Percentiles rank a stretch among this genome's conserved stretches.
phyloP scores from a whole-genome alignment of 2,888 invertebrate species.

The Invenusta paracnida region DNA sequence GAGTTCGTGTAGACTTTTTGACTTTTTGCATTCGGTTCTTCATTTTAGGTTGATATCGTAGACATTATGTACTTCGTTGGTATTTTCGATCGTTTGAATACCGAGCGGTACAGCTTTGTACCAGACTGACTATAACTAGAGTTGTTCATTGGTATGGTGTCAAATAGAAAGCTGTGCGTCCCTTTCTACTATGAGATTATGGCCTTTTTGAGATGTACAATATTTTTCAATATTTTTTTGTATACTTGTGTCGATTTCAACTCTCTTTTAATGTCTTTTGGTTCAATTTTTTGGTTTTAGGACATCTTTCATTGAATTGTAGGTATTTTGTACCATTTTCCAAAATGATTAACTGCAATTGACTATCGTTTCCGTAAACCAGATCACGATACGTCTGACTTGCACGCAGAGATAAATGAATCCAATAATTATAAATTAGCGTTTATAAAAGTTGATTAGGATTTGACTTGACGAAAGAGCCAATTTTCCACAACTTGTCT shows the following conservation, averaged over 20 bases:
- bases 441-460: not conserved
- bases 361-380: not conserved
- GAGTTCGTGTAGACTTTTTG: not conserved
- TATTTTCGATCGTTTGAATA: not conserved
- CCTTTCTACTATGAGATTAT: not conserved
- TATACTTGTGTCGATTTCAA: not conserved
- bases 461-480: constrained; percentile 8
- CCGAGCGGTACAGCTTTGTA: constrained; percentile 4
- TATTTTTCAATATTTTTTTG: not conserved
- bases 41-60: not conserved
- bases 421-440: not conserved
- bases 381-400: not conserved
- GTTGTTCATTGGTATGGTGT: not conserved
- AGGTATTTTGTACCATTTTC: not conserved
- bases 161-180: not conserved
- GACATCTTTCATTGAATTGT: not conserved
- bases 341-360: not conserved
- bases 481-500: not conserved
- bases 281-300: not conserved
- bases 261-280: not conserved
- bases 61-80: not conserved
- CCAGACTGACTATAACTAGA: not conserved
- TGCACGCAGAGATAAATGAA: not conserved
- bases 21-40: not conserved
- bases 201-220: not conserved